Evolutionary conservation across 2,888 invertebrate genomes (phyloP), one percentile per base, ranked within the genome.

Genomic region (Chrysomela aeneicollis): DNA sequence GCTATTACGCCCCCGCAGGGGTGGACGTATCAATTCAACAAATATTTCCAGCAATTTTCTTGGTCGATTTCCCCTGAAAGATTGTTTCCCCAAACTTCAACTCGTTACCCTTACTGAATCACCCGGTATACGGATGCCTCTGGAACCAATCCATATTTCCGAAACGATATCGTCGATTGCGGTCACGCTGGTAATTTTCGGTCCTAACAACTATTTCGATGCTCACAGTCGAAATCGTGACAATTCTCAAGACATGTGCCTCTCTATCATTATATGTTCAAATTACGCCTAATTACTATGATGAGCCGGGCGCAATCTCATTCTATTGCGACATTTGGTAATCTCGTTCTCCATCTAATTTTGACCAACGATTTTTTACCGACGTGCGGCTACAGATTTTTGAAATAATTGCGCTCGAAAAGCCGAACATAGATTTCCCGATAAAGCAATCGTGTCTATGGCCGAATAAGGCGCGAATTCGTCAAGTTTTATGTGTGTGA

Each of bases 251-350:
- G 54, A 65, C 65, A 65, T 64, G 64, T 64, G 61, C 61, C 57
- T 61, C 64, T 64, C 64, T 64, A 64, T 66, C 59, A 66, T 66
- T 66, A 66, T 61, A 66, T 62, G 62, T 66, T 49, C 66, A 66
- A 66, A 66, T 66, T 66, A 62, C 55, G 62, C 62, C 62, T 66
- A 66, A 66, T 66, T 66, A 66, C 62, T 59, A 66, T 66, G 62
- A 66, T 66, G 62, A 59, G 62, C 58, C 59, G 50, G 32, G 66
- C 59, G 37, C 59, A 66, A 62, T 62, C 51, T 62, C 62, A 55
- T 66, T 66, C 66, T 66, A 66, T 66, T 66, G 66, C 66, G 66
- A 66, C 66, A 66, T 66, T 66, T 59, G 66, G 66, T 66, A 66
- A 66, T 66, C 62, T 62, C 55, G 66, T 59, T 66, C 66, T 62